Evolutionary conservation across 2,113 vertebrate genomes (phyloP).

Genomic region (Corvus cornix): DNA sequence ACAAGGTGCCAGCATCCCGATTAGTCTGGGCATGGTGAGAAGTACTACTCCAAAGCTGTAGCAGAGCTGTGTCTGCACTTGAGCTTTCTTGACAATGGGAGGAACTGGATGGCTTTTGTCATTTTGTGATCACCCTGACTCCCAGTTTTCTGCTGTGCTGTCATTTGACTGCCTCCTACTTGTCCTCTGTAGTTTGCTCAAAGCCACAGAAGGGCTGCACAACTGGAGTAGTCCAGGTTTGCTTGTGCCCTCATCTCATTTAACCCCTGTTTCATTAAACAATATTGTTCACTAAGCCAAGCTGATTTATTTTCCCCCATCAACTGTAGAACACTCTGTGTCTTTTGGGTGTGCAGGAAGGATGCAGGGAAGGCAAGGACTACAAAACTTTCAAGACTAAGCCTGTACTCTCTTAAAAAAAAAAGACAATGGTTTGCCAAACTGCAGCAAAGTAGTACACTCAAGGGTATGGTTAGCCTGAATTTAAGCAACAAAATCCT

Average conservation of each 20-base stretch:
- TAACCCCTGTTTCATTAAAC: neutral
- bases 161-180: neutral
- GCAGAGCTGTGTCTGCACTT: neutral
- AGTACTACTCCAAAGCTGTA: neutral
- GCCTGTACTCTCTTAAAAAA: neutral
- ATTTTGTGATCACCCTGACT: neutral
- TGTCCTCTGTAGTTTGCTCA: neutral
- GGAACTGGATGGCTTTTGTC: neutral
- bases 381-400: neutral
- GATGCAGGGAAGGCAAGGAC: neutral
- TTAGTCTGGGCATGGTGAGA: neutral
- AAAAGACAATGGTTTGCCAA: neutral
- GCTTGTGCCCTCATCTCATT: neutral
- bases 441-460: neutral
- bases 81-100: neutral
- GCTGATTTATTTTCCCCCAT: neutral
- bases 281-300: neutral
- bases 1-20: neutral
- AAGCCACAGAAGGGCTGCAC: neutral
- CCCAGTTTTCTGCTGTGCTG: neutral
- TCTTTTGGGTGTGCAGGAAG: neutral
- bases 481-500: neutral
- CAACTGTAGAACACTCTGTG: neutral
- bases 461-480: neutral
- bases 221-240: neutral